These are phyloP conservation scores for Bubo scandiacus DNA, from an alignment of 2,113 vertebrate genomes.

Conservation along the genomic window DNA sequence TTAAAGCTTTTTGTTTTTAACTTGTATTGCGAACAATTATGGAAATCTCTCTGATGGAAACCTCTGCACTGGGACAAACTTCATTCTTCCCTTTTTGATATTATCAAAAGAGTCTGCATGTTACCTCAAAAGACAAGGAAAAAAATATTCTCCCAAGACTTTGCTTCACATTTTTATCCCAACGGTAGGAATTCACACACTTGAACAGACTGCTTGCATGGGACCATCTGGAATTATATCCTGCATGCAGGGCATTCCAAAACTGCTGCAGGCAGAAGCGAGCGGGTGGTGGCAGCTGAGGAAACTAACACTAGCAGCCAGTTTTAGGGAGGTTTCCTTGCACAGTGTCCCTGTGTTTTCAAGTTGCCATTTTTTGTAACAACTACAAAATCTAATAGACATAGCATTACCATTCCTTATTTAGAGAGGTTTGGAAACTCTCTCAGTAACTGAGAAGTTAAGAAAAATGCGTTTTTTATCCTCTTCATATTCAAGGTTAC, in stretches of 20 bases:
- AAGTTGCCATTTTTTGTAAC: neutral
- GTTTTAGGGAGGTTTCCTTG: neutral
- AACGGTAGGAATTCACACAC: neutral
- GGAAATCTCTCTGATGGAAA: neutral
- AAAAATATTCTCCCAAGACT: neutral
- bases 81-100: neutral
- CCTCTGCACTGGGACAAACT: neutral
- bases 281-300: neutral
- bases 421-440: neutral
- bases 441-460: neutral
- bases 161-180: neutral
- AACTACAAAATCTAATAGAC: neutral
- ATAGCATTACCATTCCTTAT: neutral
- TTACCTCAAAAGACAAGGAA: neutral
- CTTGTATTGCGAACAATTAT: neutral
- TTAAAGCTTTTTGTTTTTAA: neutral
- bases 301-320: neutral
- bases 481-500: neutral
- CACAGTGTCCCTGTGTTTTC: neutral
- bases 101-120: neutral
- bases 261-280: rapidly evolving
- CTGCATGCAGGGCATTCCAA: neutral
- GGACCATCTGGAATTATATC: neutral
- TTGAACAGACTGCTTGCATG: neutral
- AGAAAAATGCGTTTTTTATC: neutral